These are phyloP conservation scores for Chroicocephalus ridibundus DNA, from an alignment of 2,113 vertebrate species.

Conservation along the genomic window DNA sequence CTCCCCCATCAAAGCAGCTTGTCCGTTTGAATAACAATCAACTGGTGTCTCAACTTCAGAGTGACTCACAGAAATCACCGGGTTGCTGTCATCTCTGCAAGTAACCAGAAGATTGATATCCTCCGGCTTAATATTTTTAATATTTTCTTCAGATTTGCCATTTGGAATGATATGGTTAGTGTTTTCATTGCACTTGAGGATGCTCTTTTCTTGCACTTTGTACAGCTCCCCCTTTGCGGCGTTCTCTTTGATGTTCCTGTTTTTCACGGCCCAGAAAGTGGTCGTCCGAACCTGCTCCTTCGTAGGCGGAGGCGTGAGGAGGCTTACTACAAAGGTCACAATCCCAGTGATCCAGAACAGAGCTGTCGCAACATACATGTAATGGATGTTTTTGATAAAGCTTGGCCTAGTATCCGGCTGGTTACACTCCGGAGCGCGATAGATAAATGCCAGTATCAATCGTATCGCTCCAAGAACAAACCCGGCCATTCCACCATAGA, in stretches of 20 bases:
- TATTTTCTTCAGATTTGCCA: conserved; percentile 82
- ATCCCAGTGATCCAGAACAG: conserved; percentile 93
- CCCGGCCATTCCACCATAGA: conserved; percentile 92
- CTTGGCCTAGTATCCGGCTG: conserved; percentile 86
- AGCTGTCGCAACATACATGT: conserved; percentile 93
- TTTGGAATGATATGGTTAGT: conserved; percentile 79
- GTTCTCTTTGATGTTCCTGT: conserved; percentile 53
- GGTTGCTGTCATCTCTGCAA: conserved; percentile 78
- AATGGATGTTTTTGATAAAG: conserved; percentile 89
- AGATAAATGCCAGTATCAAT: conserved; percentile 88
- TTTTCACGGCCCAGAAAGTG: conserved; percentile 88
- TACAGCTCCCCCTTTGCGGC: conserved; percentile 69
- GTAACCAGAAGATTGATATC: conserved; percentile 86
- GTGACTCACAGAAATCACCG: conserved; percentile 78
- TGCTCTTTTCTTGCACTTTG: conserved; percentile 76
- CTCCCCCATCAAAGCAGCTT: conserved; percentile 75
- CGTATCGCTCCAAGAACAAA: conserved; percentile 85
- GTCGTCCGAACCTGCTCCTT: conserved; percentile 85
- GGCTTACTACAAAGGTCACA: conserved; percentile 87
- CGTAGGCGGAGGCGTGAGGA: conserved; percentile 87
- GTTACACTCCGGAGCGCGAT: conserved; percentile 89
- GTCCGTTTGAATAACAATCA: conserved; percentile 81
- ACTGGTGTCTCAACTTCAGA: conserved; percentile 85
- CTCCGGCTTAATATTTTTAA: conserved; percentile 80
- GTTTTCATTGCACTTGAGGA: conserved; percentile 70